phyloP scores from a whole-genome alignment of 2,113 vertebrate species.

The Lasiurus borealis region DNA sequence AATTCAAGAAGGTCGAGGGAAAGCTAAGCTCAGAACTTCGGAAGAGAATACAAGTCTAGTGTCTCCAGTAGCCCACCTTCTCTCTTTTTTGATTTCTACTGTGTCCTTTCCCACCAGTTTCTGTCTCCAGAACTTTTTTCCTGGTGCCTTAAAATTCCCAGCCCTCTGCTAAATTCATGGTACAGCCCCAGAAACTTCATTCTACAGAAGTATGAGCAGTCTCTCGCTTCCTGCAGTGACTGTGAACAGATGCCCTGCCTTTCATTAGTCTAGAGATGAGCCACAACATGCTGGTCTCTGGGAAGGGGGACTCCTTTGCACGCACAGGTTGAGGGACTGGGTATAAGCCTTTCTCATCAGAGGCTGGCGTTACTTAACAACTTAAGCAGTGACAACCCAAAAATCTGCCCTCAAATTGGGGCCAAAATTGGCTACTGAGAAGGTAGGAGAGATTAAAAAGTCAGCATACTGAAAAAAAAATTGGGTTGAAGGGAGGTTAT shows the following conservation, averaged over 20 bases:
- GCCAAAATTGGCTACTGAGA: neutral
- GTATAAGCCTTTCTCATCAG: neutral
- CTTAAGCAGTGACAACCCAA: slow-evolving; percentile 12
- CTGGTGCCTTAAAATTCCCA: neutral
- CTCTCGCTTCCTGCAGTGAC: neutral
- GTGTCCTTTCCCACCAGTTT: neutral
- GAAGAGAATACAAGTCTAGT: neutral
- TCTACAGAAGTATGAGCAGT: neutral
- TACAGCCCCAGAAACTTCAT: neutral
- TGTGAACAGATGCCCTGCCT: slow-evolving; percentile 25
- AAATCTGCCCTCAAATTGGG: neutral
- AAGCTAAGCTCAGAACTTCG: neutral
- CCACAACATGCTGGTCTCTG: neutral
- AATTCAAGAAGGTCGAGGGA: neutral
- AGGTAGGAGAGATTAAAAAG: neutral
- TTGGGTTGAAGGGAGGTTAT: neutral
- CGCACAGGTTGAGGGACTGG: neutral
- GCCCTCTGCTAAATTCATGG: neutral
- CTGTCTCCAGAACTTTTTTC: slow-evolving; percentile 1
- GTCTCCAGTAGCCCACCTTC: neutral
- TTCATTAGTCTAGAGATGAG: neutral
- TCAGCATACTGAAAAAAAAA: neutral
- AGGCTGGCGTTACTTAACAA: neutral
- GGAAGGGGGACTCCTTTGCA: neutral
- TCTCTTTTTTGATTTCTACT: neutral